Base-by-base conservation (phyloP, 2,797 vertebrate genomes). In the Parotocinclus haroldoi region DNA sequence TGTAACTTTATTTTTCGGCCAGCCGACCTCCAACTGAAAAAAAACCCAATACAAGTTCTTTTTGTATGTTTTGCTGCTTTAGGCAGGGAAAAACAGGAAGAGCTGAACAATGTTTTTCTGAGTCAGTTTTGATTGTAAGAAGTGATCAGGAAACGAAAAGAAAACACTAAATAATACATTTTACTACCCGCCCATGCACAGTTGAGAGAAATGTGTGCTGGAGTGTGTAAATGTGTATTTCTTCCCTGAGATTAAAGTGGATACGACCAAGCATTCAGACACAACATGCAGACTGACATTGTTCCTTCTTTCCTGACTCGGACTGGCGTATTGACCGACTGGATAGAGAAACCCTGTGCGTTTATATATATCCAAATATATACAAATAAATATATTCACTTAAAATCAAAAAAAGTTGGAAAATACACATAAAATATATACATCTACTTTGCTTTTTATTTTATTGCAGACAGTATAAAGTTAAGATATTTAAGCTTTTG, bases 11-110 rank as follows among this genome's bases (percentile, higher is more conserved):
- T n/a, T n/a, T n/a, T n/a, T n/a, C n/a, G n/a, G n/a, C n/a, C n/a
- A n/a, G n/a, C n/a, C n/a, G n/a, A n/a, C n/a, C n/a, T n/a, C n/a
- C n/a, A n/a, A n/a, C n/a, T n/a, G n/a, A n/a, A n/a, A n/a, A 65
- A 37, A 45, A 55, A 57, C 42, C 11, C 12, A 19, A 39, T 40
- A 62, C 17, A 55, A 14, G 50, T 8, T 36, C 13, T 54, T 37
- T 45, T 27, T 27, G 27, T 27, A 27, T 27, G 27, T 27, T 73
- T 27, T 63, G 65, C 13, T 14, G 18, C 54, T 56, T 49, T 4
- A 17, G 12, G 40, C 9, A 75, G 79, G 77, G 0, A 53, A 89
- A 91, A 91, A 91, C 89, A 91, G 90, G 90, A 91, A 89, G 81
- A 69, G 53, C 80, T 55, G 69, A 84, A 90, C 87, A 90, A 90